Percentiles rank a stretch among this genome's conserved stretches.
phyloP scores from a whole-genome alignment of 2,888 invertebrate genomes.

The Platynereis dumerilii region DNA sequence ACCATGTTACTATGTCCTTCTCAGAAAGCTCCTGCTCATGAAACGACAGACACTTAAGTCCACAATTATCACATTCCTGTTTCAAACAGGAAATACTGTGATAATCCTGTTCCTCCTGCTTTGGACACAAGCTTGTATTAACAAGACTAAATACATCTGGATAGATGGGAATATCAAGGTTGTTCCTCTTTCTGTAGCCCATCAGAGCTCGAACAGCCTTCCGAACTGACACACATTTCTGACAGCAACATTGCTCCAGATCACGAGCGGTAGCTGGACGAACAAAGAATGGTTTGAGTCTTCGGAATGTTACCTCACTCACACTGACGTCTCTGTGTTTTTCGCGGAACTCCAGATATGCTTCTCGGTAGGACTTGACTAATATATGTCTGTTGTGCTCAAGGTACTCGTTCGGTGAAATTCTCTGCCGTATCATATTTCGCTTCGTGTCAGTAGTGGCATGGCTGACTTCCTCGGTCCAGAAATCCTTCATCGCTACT shows the following conservation, averaged over 20 bases:
- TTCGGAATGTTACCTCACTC: slow-evolving; percentile 4
- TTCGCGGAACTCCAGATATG: background rate
- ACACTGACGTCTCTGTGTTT: background rate
- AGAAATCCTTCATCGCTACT: background rate
- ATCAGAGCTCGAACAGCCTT: background rate
- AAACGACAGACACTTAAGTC: no score
- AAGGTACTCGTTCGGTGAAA: background rate
- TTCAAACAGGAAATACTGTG: no score
- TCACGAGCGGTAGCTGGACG: background rate
- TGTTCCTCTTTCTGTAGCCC: background rate
- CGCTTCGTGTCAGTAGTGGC: background rate
- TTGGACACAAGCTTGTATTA: no score
- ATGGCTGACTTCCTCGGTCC: background rate
- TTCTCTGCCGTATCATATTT: background rate
- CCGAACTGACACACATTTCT: background rate
- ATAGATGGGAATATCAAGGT: background rate
- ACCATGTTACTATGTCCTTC: slow-evolving; percentile 11
- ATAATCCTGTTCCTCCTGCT: no score
- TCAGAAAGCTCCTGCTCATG: no score
- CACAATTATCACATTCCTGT: no score
- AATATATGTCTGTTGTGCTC: slow-evolving; percentile 8
- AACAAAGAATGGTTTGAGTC: slow-evolving; percentile 12
- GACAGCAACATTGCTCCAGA: slow-evolving; percentile 11
- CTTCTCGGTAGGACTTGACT: background rate
- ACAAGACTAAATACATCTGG: background rate